Base-by-base conservation (phyloP, 2,797 vertebrate species). In the Chaunax sp. region DNA sequence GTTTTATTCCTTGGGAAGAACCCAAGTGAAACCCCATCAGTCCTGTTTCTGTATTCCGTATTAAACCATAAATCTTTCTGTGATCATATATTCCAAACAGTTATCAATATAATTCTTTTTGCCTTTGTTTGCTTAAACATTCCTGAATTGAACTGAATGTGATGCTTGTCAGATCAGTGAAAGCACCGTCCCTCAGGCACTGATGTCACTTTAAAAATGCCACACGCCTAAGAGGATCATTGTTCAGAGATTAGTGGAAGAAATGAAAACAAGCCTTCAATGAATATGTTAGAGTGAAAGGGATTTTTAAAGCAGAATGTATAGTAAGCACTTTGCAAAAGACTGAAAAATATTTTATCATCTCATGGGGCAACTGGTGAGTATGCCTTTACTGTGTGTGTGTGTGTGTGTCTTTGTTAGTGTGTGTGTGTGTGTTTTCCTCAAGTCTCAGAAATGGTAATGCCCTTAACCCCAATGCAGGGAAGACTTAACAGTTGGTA, bases 381-480 rank as follows among this genome's bases (percentile, higher is more conserved):
- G 79, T 85, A 58, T 67, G 79, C 6, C 16, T 43, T 18, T 43
- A 30, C 60, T 19, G 25, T 69, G 37, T 45, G 50, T 70, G 66
- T 71, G 57, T 65, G 30, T 69, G 49, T 52, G 61, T 72, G 71
- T 72, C 50, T 82, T 47, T 69, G 62, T 72, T 47, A 76, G 62
- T 72, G 33, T 81, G 47, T 70, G 70, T 84, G 75, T 86, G 74
- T 83, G 78, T 81, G 33, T 80, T 77, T 87, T 85, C 78, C 81
- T 81, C 49, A 72, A 86, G 80, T 84, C 85, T 88, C 77, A 89
- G 87, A 91, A 89, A 90, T 90, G 87, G 82, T 89, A 89, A 92
- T 87, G 81, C 75, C 87, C 83, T 82, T 85, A 86, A 90, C 87
- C 86, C 81, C 83, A 83, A 82, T 80, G 81, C 84, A 87, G 85